Base-by-base conservation (phyloP, 2,888 invertebrate species). In the Aspidiotus rigidus region DNA sequence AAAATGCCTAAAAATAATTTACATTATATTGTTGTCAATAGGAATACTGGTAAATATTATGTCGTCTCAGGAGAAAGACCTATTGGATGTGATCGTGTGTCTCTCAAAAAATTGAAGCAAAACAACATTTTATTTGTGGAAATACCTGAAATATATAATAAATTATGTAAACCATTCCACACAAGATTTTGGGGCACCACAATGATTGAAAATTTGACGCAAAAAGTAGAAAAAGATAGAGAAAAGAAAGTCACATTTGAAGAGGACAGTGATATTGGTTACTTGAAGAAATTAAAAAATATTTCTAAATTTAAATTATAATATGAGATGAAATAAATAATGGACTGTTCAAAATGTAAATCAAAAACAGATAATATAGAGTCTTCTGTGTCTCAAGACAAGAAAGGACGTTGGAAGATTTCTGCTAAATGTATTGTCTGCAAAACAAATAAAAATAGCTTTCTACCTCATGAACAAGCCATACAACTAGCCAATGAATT, bases 31-130 rank as follows among this genome's bases (percentile, higher is more conserved):
- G n/a, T n/a, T n/a, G n/a, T n/a, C n/a, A n/a, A n/a, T n/a, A n/a
- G n/a, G n/a, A n/a, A n/a, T n/a, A n/a, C n/a, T n/a, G n/a, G n/a
- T n/a, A n/a, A n/a, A n/a, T n/a, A n/a, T n/a, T n/a, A n/a, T n/a
- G n/a, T n/a, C n/a, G n/a, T 49, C n/a, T 49, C 49, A n/a, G 49
- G 49, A 49, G 49, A 49, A 49, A 49, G 49, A n/a, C 49, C 49
- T 49, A n/a, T 49, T 49, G 49, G 49, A 49, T 49, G 49, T n/a
- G 49, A 49, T 49, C n/a, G 49, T 49, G 49, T 49, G n/a, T 49
- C n/a, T 49, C 49, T 49, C 49, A 49, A 49, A 49, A 49, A 49
- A 49, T 49, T 49, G n/a, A 49, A 49, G n/a, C 49, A 49, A 49
- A 49, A 49, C n/a, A 49, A 49, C n/a, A 49, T 49, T 49, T 49